Conservation (phyloP, 1,140 invertebrate genomes). For the Halesus radiatus region DNA sequence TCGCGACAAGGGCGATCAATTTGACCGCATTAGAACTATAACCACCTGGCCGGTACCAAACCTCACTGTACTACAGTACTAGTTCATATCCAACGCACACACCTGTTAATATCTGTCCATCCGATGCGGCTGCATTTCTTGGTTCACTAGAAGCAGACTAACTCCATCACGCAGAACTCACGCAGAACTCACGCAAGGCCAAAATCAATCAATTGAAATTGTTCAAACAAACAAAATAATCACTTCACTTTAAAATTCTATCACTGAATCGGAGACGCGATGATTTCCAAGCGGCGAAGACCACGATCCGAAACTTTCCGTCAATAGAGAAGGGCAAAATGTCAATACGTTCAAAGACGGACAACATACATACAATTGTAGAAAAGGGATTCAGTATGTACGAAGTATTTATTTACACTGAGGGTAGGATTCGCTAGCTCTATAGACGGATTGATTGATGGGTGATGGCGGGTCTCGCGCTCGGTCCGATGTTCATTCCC, state of each 20-base stretch:
- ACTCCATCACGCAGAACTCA: constrained; percentile 3
- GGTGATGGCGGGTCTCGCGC: too few relatives aligned
- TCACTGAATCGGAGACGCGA: background rate
- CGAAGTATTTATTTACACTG: too few relatives aligned
- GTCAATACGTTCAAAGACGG: too few relatives aligned
- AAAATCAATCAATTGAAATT: constrained; percentile 14
- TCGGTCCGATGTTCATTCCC: too few relatives aligned
- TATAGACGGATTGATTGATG: too few relatives aligned
- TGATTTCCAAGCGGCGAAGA: background rate
- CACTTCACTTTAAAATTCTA: constrained; percentile 12
- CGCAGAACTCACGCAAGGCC: background rate
- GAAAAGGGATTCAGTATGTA: too few relatives aligned
- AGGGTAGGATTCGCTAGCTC: too few relatives aligned
- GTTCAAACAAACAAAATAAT: constrained; percentile 16
- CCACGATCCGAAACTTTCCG: too few relatives aligned
- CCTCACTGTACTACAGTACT: background rate
- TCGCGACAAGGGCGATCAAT: too few relatives aligned
- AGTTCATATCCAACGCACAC: constrained; percentile 17
- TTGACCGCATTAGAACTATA: too few relatives aligned
- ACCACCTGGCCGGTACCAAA: background rate
- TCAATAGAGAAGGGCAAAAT: too few relatives aligned
- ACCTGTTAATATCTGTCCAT: constrained; percentile 14
- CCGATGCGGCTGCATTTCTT: background rate
- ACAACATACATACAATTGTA: too few relatives aligned
- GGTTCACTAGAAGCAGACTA: background rate